Percentiles rank a stretch among this genome's conserved stretches.
These are phyloP conservation scores for Chionomys nivalis DNA, from an alignment of 2,113 vertebrate species.

Conservation along the genomic window DNA sequence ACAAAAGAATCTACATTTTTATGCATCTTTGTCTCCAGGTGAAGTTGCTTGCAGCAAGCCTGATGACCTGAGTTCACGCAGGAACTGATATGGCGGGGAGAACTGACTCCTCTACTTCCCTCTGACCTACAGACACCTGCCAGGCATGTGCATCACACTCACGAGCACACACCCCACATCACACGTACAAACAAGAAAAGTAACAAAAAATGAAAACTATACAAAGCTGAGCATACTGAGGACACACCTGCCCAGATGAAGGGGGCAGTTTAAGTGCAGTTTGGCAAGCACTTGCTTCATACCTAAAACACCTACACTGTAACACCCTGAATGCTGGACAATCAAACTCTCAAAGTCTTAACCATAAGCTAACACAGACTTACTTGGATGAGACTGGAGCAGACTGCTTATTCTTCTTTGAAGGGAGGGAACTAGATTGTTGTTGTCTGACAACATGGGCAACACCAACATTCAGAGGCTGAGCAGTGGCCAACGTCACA, in stretches of 20 bases:
- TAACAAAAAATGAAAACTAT: background rate
- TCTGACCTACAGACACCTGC: background rate
- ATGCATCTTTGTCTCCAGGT: background rate
- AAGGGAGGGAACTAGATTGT: conserved; percentile 86
- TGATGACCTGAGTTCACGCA: background rate
- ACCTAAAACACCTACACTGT: background rate
- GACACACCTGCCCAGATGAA: background rate
- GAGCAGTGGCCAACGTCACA: conserved; percentile 86
- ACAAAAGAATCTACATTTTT: conserved; percentile 27
- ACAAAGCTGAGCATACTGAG: background rate
- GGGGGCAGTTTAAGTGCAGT: background rate
- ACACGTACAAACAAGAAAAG: background rate
- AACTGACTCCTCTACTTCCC: background rate
- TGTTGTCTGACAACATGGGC: conserved; percentile 91
- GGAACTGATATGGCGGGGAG: background rate
- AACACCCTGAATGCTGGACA: background rate
- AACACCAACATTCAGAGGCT: conserved; percentile 90
- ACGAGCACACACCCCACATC: background rate
- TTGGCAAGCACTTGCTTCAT: background rate
- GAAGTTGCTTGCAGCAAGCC: background rate
- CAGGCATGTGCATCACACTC: background rate
- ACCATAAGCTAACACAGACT: conserved; percentile 65
- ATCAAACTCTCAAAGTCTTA: background rate
- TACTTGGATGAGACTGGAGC: conserved; percentile 86
- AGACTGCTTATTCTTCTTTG: conserved; percentile 93